These are phyloP conservation scores for human DNA, from an alignment of 2,113 vertebrate species.

Conservation along the genomic window DNA sequence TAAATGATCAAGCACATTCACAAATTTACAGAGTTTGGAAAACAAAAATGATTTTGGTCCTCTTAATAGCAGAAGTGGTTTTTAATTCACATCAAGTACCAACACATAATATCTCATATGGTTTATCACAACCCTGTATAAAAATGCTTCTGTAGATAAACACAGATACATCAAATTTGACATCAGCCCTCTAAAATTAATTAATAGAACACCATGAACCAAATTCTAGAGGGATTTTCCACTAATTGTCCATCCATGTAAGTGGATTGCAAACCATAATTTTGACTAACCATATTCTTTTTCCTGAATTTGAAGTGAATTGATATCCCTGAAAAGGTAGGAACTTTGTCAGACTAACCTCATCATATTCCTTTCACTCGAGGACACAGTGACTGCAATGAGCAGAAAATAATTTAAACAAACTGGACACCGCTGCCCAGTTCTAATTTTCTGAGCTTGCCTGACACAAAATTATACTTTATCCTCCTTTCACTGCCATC, in stretches of 20 bases:
- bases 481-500: background rate
- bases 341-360: background rate
- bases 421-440: background rate
- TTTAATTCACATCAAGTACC: background rate
- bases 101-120: background rate
- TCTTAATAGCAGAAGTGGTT: background rate
- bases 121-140: background rate
- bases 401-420: background rate
- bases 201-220: background rate
- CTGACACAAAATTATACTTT: background rate
- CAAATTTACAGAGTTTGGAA: background rate
- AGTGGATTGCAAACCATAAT: background rate
- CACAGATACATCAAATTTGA: background rate
- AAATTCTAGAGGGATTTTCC: background rate
- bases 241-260: background rate
- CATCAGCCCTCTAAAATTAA: background rate
- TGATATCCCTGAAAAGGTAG: background rate
- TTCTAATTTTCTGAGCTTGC: background rate
- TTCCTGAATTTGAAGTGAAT: background rate
- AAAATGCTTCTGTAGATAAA: background rate
- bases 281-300: background rate
- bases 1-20: background rate
- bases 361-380: background rate
- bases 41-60: background rate
- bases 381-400: background rate